Conservation (phyloP, 2,888 invertebrate species). For the Brachylomia viminalis region DNA sequence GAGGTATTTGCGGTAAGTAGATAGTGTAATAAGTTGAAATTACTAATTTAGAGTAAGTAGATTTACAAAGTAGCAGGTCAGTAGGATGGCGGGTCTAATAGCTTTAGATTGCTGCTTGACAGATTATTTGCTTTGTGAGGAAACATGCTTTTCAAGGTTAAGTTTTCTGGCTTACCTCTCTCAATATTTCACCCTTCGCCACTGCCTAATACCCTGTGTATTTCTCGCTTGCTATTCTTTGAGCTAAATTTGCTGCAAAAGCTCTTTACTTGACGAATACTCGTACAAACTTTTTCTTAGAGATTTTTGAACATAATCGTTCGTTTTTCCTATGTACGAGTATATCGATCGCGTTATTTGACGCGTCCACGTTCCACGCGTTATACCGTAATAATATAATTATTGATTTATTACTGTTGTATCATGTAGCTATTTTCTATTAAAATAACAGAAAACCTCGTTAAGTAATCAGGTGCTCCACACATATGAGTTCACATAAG, state of each 20-base stretch:
- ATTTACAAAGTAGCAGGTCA: no score
- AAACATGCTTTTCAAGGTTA: no score
- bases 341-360: not conserved
- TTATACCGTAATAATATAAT: no score
- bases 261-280: not conserved
- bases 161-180: no score
- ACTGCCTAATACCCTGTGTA: not conserved
- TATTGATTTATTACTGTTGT: not conserved
- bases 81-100: no score
- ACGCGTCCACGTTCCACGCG: no score
- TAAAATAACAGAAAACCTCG: not conserved
- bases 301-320: not conserved
- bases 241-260: not conserved
- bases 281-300: not conserved
- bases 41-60: no score
- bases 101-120: no score
- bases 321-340: not conserved
- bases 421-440: not conserved
- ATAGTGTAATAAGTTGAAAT: no score
- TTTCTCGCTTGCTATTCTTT: not conserved
- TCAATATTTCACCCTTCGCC: no score
- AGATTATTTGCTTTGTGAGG: no score
- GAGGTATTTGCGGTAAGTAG: no score
- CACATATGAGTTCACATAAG: not conserved
- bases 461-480: not conserved